Conservation (phyloP, 2,888 invertebrate genomes). For the Macrostomum cliftonense region DNA sequence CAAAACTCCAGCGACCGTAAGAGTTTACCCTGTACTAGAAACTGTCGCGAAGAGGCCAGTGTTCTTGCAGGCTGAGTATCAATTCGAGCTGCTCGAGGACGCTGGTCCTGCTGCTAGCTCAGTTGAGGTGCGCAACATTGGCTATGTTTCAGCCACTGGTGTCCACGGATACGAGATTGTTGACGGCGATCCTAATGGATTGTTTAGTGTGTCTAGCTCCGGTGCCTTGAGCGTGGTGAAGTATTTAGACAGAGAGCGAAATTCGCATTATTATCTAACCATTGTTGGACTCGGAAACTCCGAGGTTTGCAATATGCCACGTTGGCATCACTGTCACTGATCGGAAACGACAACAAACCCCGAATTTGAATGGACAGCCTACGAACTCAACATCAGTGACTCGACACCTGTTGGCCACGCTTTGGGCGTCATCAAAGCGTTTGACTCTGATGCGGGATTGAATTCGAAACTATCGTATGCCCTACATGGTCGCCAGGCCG, state of each 20-base stretch:
- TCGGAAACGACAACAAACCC: no score
- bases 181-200: constrained; percentile 56
- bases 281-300: constrained; percentile 47
- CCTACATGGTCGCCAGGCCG: no score
- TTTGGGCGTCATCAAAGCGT: constrained; percentile 22
- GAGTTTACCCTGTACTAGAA: no score
- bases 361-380: constrained; percentile 70
- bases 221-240: constrained; percentile 59
- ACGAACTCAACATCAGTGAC: constrained; percentile 74
- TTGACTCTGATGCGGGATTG: constrained; percentile 22
- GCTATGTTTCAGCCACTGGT: no score
- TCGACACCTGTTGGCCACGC: constrained; percentile 72
- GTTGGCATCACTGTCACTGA: constrained; percentile 47
- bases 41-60: no score
- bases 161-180: constrained; percentile 42
- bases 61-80: no score
- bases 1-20: no score
- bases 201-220: constrained; percentile 60
- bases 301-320: constrained; percentile 1
- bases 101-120: no score
- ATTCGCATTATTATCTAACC: constrained; percentile 54
- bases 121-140: no score
- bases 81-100: no score
- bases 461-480: not conserved
- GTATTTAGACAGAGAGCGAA: constrained; percentile 64